These are phyloP conservation scores for Triplophysa rosa DNA, from an alignment of 2,113 vertebrate genomes.

Conservation along the genomic window DNA sequence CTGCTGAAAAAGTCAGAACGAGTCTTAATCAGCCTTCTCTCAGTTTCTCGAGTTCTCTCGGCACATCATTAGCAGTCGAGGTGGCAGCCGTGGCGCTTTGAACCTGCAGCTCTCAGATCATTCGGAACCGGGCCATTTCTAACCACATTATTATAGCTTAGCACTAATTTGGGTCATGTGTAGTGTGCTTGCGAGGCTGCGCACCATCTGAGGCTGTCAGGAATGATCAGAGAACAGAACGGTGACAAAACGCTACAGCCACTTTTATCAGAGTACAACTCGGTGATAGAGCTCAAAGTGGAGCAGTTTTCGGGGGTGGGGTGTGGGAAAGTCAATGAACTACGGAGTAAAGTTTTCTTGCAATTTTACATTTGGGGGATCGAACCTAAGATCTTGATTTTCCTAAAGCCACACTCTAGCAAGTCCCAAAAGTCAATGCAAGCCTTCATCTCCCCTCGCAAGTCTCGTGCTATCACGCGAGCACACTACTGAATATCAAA, in stretches of 20 bases:
- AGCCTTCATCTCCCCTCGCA: slow-evolving; percentile 68
- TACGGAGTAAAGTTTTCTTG: slow-evolving; percentile 66
- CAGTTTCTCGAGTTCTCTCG: neutral
- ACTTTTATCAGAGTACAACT: slow-evolving; percentile 51
- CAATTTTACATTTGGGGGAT: slow-evolving; percentile 53
- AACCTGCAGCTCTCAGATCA: slow-evolving; percentile 74
- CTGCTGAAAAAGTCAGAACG: slow-evolving; percentile 7
- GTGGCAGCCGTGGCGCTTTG: slow-evolving; percentile 65
- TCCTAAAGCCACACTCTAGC: slow-evolving; percentile 55
- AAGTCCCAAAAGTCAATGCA: slow-evolving; percentile 68
- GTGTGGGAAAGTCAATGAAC: slow-evolving; percentile 62
- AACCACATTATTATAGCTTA: slow-evolving; percentile 75
- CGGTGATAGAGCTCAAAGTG: slow-evolving; percentile 36
- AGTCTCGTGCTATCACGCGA: slow-evolving; percentile 66
- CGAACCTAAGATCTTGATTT: no score
- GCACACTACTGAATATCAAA: slow-evolving; percentile 80
- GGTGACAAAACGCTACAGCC: slow-evolving; percentile 35
- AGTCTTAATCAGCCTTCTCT: slow-evolving; percentile 35
- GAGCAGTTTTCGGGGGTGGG: slow-evolving; percentile 43
- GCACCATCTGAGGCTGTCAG: slow-evolving; percentile 42
- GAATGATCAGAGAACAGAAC: slow-evolving; percentile 33
- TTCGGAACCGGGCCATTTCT: slow-evolving; percentile 69
- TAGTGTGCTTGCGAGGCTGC: slow-evolving; percentile 51
- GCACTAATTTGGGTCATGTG: slow-evolving; percentile 68
- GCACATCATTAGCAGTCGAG: slow-evolving; percentile 71